Conservation (phyloP, 2,113 vertebrate genomes). For the Phylloscopus trochilus region DNA sequence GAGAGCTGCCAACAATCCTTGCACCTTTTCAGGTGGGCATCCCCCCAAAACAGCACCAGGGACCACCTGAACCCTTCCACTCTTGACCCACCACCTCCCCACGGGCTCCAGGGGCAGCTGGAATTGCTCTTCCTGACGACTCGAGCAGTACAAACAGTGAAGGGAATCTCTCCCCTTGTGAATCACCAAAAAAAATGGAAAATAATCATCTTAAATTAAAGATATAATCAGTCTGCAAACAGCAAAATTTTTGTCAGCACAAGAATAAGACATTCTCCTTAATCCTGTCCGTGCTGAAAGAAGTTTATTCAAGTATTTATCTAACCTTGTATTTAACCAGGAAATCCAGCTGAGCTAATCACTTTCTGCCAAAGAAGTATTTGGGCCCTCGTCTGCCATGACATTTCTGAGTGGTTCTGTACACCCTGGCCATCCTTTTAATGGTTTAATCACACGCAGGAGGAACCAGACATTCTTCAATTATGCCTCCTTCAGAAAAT, state of each 20-base stretch:
- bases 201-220: conserved; percentile 44
- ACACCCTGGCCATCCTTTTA: background rate
- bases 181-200: conserved; percentile 33
- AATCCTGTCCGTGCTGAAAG: conserved; percentile 44
- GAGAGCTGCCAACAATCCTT: background rate
- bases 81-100: background rate
- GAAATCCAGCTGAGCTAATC: conserved; percentile 66
- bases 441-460: conserved; percentile 37
- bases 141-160: background rate
- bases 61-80: background rate
- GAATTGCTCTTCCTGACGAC: background rate
- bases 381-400: conserved; percentile 29
- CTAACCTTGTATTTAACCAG: conserved; percentile 74
- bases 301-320: conserved; percentile 67
- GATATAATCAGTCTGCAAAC: conserved; percentile 21
- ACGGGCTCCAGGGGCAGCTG: background rate
- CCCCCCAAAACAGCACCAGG: background rate
- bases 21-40: background rate
- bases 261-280: conserved; percentile 17
- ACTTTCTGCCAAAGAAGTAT: conserved; percentile 61
- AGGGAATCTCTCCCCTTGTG: background rate
- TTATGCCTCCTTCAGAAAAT: conserved; percentile 33
- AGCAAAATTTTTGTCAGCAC: conserved; percentile 22
- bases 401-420: conserved; percentile 3
- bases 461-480: background rate